phyloP scores from a whole-genome alignment of 2,888 invertebrate genomes.

The Pterostichus niger region DNA sequence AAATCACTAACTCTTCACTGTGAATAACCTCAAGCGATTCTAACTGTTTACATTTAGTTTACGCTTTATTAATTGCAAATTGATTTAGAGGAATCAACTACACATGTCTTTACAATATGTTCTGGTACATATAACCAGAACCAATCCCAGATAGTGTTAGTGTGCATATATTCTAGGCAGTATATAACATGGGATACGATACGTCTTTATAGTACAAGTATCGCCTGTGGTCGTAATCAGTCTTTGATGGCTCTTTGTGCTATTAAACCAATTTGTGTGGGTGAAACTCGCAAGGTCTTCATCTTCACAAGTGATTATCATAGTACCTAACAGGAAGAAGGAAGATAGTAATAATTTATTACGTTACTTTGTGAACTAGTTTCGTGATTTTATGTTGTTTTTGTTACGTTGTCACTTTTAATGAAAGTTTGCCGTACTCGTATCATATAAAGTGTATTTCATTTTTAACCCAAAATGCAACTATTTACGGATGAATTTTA shows the following conservation, averaged over 20 bases:
- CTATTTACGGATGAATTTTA: no score
- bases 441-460: no score
- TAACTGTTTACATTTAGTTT: conserved; percentile 5
- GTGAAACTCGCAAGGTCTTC: not conserved
- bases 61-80: conserved; percentile 39
- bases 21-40: not conserved
- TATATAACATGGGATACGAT: not conserved
- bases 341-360: conserved; percentile 23
- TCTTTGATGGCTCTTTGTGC: conserved; percentile 41
- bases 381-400: not conserved
- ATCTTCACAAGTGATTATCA: conserved; percentile 28
- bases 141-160: not conserved
- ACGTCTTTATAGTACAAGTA: conserved; percentile 9
- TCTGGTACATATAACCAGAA: not conserved
- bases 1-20: no score
- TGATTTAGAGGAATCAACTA: not conserved
- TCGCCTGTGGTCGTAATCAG: conserved; percentile 50
- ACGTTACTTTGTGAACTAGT: not conserved
- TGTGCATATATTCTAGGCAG: not conserved
- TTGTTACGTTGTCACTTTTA: no score
- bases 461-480: no score
- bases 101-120: not conserved
- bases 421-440: no score
- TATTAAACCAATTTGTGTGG: conserved; percentile 41
- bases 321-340: conserved; percentile 21